Percentiles rank a stretch among this genome's conserved stretches.
Evolutionary conservation across 1,140 invertebrate genomes (phyloP).

Genomic region (Zaprionus ornatus): DNA sequence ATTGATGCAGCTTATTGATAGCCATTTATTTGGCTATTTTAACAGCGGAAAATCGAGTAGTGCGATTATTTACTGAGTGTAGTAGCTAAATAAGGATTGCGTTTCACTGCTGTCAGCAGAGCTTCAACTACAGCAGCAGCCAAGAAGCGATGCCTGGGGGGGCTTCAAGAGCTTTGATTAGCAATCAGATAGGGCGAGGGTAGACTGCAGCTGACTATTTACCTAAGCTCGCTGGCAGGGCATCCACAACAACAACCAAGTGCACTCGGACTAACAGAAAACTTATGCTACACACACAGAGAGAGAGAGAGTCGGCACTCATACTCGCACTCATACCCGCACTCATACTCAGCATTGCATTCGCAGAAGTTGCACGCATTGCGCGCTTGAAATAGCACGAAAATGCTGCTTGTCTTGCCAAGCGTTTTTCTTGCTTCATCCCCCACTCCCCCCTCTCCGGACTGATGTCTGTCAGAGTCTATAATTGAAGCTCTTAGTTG

Average conservation of each 20-base stretch:
- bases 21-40: constrained; percentile 4
- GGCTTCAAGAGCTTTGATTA: constrained; percentile 24
- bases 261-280: constrained; percentile 8
- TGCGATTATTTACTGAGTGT: background rate
- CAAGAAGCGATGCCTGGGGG: constrained; percentile 20
- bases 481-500: constrained; percentile 74
- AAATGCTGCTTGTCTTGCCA: constrained; percentile 50
- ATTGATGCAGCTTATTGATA: constrained; percentile 4
- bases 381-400: constrained; percentile 52
- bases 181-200: constrained; percentile 23
- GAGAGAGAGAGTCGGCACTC: background rate
- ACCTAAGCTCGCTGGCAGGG: constrained; percentile 42
- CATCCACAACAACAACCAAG: background rate
- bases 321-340: constrained; percentile 5
- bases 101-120: background rate
- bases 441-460: background rate
- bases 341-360: constrained; percentile 4
- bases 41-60: background rate
- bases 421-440: background rate
- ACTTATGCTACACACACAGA: constrained; percentile 3
- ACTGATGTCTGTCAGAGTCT: constrained; percentile 50
- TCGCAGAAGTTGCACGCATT: constrained; percentile 27
- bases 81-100: constrained; percentile 16
- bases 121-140: constrained; percentile 8
- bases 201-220: constrained; percentile 32